A percentile compares a stretch with the other conserved stretches of the same genome.
Conservation (phyloP, 2,797 vertebrate genomes). For the Ammospiza maritima region DNA sequence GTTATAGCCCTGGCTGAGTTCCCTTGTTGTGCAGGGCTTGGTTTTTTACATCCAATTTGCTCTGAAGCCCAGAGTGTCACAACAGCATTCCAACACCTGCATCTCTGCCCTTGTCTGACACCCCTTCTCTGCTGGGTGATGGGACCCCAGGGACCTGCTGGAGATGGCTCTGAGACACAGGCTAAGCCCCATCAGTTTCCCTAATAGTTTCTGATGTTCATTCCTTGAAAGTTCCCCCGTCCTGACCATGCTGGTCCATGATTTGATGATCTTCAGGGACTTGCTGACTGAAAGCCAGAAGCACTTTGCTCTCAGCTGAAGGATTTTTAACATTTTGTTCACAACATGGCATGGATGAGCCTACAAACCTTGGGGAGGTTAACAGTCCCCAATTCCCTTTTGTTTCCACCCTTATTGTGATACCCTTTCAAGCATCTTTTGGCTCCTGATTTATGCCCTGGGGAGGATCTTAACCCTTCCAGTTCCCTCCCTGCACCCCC, state of each 20-base stretch:
- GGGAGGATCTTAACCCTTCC: neutral
- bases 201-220: constrained; percentile 29
- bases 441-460: neutral
- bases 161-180: neutral
- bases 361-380: neutral
- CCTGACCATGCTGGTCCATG: fast-evolving
- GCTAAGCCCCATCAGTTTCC: constrained; percentile 13
- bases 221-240: neutral
- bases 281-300: constrained; percentile 2
- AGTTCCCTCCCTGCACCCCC: neutral
- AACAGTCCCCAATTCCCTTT: neutral
- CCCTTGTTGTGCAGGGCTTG: neutral
- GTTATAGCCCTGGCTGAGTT: constrained; percentile 50
- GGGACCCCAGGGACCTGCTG: neutral
- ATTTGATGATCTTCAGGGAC: constrained; percentile 7
- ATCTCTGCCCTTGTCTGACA: neutral
- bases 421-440: neutral
- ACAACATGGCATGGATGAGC: neutral
- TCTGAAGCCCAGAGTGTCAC: neutral
- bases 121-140: neutral
- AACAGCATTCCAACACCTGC: neutral
- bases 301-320: neutral
- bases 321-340: neutral
- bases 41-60: constrained; percentile 11
- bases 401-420: neutral